These are phyloP conservation scores for Hipparchia sbordonii DNA, from an alignment of 2,888 invertebrate species.

Conservation along the genomic window DNA sequence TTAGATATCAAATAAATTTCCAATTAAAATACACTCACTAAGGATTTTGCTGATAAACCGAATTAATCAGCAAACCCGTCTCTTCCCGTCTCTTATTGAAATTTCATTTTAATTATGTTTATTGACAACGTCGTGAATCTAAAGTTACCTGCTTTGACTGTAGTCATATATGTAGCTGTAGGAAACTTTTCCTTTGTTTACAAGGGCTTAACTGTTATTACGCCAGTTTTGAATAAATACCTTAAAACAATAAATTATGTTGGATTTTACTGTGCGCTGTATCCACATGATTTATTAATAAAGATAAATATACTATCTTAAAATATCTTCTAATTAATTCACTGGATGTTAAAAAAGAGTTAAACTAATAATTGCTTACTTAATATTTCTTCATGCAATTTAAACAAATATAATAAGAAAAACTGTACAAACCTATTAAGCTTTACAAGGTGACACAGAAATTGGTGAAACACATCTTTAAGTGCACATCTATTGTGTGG, in stretches of 20 bases:
- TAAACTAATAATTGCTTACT: not conserved
- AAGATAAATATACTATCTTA: constrained; percentile 5
- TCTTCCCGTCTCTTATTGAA: no score
- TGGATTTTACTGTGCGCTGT: constrained; percentile 9
- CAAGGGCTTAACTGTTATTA: not conserved
- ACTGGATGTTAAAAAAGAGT: not conserved
- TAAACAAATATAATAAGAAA: not conserved
- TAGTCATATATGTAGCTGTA: not conserved
- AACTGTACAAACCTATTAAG: not conserved
- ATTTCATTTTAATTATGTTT: no score
- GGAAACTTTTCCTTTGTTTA: not conserved
- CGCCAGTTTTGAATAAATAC: constrained; percentile 2
- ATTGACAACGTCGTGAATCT: no score
- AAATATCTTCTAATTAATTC: constrained; percentile 9
- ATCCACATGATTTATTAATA: not conserved
- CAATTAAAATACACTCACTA: no score
- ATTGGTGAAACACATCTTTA: not conserved
- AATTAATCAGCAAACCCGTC: no score
- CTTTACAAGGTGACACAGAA: not conserved
- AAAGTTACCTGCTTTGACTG: no score
- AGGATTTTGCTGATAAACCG: no score
- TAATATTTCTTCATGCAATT: constrained; percentile 3
- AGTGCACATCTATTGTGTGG: no score
- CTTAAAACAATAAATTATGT: constrained; percentile 15
- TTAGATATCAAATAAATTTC: no score